Base-by-base conservation (phyloP, 2,888 invertebrate species). In the Rhamphomyia laevipes region DNA sequence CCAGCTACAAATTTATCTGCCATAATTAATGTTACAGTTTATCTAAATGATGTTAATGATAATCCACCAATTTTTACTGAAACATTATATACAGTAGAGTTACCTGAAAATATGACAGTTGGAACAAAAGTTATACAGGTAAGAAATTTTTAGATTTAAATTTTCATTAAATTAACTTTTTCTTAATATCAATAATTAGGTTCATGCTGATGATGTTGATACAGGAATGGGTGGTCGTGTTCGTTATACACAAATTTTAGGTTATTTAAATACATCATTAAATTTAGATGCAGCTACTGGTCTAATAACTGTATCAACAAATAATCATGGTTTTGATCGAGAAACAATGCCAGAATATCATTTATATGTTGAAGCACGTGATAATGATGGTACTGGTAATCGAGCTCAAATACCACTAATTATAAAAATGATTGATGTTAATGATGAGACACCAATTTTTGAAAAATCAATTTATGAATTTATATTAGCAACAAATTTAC, bases 371-470 rank as follows among this genome's bases (percentile, higher is more conserved):
- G 86, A 87, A 74, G 94, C 93, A 53, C 79, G 85, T 56, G 94
- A 95, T 71, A 85, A 86, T 64, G 83, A 88, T 59, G 89, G 90
- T 47, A 74, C 77, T 59, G 91, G 90, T 50, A 81, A 84, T 64
- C 77, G 78, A 58, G 82, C 86, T 42, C 82, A 81, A 56, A 67
- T 84, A 59, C 80, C 81, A 59, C 75, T 90, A 57, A 77, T 81
- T 58, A 78, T 91, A 61, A 81, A 82, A 71, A 72, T 93, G 57
- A 72, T 85, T 61, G 81, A 81, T 72, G 81, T 86, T 49, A 93
- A 94, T 68, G 93, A 94, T 71, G 84, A 92, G 71, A 76, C 81
- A 48, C 95, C 95, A 37, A 73, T 78, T 53, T 96, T 95, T 65
- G 84, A 86, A 56, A 82, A 81, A 63, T 73, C 78, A 44, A 72